Evolutionary conservation across 1,140 invertebrate genomes (phyloP), one percentile per base, ranked within the genome.

Genomic region (Drosophila lini): DNA sequence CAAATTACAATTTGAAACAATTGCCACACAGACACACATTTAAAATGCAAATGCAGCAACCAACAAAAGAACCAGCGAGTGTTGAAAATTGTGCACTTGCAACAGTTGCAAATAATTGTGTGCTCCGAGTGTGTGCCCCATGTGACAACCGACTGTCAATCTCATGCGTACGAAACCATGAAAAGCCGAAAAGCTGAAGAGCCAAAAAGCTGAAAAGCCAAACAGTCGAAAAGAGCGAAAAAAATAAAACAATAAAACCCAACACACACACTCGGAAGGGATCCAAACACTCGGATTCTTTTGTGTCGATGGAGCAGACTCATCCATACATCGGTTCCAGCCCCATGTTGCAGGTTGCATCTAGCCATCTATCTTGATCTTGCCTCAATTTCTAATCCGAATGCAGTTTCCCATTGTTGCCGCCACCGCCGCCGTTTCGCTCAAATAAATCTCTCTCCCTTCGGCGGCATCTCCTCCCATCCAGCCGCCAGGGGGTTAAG

Each of bases 91-190:
- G 48, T 77, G 74, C 75, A 73, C 65, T 79, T 78, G 76, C 76
- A 79, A 79, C 59, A 64, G 67, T 73, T 71, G 74, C 67, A 60
- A 45, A 48, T 59, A 77, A 56, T 44, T 45, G 22, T 19, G 57
- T 47, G 28, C 28, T 32, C 31, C n/a, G 44, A 9, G 42, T 32
- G 10, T 61, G 31, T 55, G 71, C 28, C 34, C 50, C 53, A 78
- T 77, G 73, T 83, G 77, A 84, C 77, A 80, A 80, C 65, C 60
- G 48, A 83, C 82, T 84, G 82, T 91, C 88, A 91, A 90, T 91
- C 88, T 91, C 82, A 78, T 91, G 88, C 82, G 88, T 91, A 91
- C 69, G 74, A 91, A 90, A 80, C 88, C 88, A 91, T 91, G 88
- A 91, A 90, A 83, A 71, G 57, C 47, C 50, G 11, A 53, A 52